Conservation (phyloP, 1,140 invertebrate genomes). For the Steinernema feltiae region DNA sequence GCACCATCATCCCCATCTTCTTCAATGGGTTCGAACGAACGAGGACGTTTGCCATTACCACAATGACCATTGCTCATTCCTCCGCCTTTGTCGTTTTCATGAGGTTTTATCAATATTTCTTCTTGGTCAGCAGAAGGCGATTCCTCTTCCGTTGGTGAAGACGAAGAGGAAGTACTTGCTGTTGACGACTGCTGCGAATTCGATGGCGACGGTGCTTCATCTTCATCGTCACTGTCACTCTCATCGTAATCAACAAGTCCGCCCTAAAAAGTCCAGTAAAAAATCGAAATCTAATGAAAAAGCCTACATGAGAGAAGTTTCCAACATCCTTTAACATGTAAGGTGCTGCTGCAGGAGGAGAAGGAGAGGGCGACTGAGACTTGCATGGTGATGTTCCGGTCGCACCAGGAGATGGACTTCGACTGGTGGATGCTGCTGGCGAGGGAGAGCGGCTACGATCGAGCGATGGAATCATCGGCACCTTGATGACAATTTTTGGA, state of each 20-base stretch:
- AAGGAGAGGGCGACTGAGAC: neutral
- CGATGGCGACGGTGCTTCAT: constrained; percentile 19
- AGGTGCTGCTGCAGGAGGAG: neutral
- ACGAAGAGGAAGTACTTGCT: neutral
- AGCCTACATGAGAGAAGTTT: neutral
- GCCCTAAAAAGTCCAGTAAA: neutral
- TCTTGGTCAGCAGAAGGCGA: neutral
- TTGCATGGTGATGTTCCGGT: neutral
- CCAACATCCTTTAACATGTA: neutral
- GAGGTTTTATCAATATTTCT: neutral
- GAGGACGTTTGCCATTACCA: neutral
- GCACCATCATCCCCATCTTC: neutral
- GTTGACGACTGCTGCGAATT: neutral
- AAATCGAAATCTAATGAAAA: neutral
- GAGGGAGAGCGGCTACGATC: constrained; percentile 22
- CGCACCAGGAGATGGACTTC: constrained; percentile 33
- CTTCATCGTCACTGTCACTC: constrained; percentile 42
- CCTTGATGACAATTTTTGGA: constrained; percentile 47
- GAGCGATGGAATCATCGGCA: constrained; percentile 20
- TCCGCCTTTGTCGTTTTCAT: neutral
- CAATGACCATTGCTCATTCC: neutral
- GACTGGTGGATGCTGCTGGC: constrained; percentile 16
- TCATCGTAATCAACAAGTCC: constrained; percentile 36
- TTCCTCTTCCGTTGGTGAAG: constrained; percentile 7
- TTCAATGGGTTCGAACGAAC: neutral